These are phyloP conservation scores for Xenus cinereus DNA, from an alignment of 2,113 vertebrate genomes.

Conservation along the genomic window DNA sequence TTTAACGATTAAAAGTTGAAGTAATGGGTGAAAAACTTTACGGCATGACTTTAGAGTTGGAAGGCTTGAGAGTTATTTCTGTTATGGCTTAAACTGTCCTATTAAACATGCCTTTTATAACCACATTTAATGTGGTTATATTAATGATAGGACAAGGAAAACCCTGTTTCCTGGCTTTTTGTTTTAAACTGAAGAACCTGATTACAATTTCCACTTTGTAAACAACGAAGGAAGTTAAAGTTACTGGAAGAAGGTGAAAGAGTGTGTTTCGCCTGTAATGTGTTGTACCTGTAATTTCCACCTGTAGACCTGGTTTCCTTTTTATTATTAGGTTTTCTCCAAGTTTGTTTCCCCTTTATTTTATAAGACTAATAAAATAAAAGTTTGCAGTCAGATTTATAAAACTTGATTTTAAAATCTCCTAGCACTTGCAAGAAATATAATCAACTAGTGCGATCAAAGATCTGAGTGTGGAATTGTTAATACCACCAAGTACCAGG, in stretches of 20 bases:
- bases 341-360: neutral
- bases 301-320: neutral
- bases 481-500: neutral
- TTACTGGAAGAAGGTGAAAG: neutral
- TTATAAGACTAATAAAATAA: neutral
- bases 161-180: neutral
- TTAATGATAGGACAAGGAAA: neutral
- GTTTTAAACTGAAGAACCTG: neutral
- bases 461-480: neutral
- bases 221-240: neutral
- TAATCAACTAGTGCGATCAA: neutral
- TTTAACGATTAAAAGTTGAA: neutral
- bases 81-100: neutral
- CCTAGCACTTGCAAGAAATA: neutral
- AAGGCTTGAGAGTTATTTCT: neutral
- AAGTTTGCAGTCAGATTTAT: neutral
- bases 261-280: neutral
- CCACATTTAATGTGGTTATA: neutral
- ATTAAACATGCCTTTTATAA: neutral
- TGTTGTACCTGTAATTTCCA: neutral
- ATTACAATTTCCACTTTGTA: neutral
- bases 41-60: neutral
- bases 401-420: neutral
- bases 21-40: neutral
- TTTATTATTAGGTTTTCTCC: neutral